Conservation (phyloP, 2,113 vertebrate genomes). For the Scomber colias region DNA sequence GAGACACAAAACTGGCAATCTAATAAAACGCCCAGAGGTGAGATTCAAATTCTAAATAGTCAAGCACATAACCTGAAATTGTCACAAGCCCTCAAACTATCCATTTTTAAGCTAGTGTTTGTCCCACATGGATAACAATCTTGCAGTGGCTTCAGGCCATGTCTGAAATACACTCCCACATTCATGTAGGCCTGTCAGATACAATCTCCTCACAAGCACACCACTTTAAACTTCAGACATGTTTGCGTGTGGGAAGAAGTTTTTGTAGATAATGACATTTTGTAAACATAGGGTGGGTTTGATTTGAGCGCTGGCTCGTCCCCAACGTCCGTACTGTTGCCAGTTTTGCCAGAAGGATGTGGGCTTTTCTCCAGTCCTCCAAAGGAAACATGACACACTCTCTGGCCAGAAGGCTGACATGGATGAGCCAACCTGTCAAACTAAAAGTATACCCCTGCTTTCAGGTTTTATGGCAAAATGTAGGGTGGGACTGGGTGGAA, state of each 20-base stretch:
- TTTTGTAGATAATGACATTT: conserved; percentile 62
- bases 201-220: conserved; percentile 52
- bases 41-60: conserved; percentile 16
- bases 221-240: conserved; percentile 38
- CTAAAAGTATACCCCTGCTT: conserved; percentile 22
- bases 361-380: conserved; percentile 65
- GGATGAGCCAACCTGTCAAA: conserved; percentile 54
- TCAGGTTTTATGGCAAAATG: conserved; percentile 7
- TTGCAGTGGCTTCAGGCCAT: conserved; percentile 26
- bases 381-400: conserved; percentile 46
- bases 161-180: conserved; percentile 33
- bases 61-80: conserved; percentile 21
- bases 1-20: conserved; percentile 32
- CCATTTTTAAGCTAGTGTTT: conserved; percentile 34
- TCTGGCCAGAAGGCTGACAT: conserved; percentile 35
- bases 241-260: conserved; percentile 40
- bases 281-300: conserved; percentile 68
- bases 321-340: conserved; percentile 53
- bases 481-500: background rate
- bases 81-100: conserved; percentile 46
- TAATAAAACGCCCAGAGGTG: conserved; percentile 19
- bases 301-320: conserved; percentile 61
- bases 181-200: conserved; percentile 64
- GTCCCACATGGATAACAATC: conserved; percentile 55
- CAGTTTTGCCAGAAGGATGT: conserved; percentile 62